Conservation (phyloP, 92 coral and sea anemone genomes). For the Epizoanthus fatuus region DNA sequence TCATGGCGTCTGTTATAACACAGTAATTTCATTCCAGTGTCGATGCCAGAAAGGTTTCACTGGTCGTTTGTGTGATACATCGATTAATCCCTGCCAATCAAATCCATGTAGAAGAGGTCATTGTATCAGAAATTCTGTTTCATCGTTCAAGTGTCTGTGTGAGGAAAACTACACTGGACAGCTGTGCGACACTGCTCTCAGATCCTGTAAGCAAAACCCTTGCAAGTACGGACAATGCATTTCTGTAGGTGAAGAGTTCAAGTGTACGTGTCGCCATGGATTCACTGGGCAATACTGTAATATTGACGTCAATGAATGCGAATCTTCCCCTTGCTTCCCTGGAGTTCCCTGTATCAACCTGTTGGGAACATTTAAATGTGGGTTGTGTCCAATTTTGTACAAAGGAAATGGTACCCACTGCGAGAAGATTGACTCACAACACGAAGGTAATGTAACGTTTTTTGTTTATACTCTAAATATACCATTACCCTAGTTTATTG, state of each 20-base stretch:
- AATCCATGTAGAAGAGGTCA: constrained; percentile 83
- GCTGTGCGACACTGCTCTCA: constrained; percentile 54
- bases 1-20: constrained; percentile 76
- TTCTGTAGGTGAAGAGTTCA: constrained; percentile 21
- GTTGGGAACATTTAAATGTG: constrained; percentile 75
- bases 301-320: constrained; percentile 54
- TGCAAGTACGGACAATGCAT: constrained; percentile 80
- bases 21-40: constrained; percentile 72
- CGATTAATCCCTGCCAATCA: constrained; percentile 70
- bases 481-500: too few relatives aligned
- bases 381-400: constrained; percentile 80
- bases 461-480: background rate
- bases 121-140: constrained; percentile 44
- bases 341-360: constrained; percentile 66
- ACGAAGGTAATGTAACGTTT: background rate
- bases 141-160: constrained; percentile 72
- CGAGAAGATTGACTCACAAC: constrained; percentile 20
- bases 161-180: constrained; percentile 67
- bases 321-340: constrained; percentile 53
- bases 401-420: constrained; percentile 86
- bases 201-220: constrained; percentile 65
- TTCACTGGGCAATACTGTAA: constrained; percentile 58
- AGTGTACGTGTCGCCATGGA: constrained; percentile 77
- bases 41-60: constrained; percentile 73
- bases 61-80: constrained; percentile 73